Conservation (phyloP, 1,140 invertebrate species). For the Catajapyx aquilonaris region DNA sequence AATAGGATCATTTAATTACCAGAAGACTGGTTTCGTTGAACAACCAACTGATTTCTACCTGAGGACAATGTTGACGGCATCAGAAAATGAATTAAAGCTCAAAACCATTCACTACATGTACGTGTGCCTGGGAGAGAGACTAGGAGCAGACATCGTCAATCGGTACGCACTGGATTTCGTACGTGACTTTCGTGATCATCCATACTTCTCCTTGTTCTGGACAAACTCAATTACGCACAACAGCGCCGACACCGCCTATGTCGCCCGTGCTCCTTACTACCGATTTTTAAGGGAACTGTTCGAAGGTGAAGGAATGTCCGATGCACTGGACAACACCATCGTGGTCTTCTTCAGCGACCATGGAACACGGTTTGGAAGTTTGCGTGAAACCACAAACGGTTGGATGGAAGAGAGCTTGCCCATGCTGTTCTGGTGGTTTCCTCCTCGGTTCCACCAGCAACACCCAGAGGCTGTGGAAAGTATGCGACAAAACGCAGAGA, state of each 20-base stretch:
- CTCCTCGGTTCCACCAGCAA: slow-evolving; percentile 3
- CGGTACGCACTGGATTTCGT: not conserved
- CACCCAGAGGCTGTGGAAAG: slow-evolving; percentile 7
- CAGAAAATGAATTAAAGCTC: slow-evolving; percentile 3
- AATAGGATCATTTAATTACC: slow-evolving; percentile 1
- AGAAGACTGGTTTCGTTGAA: slow-evolving; percentile 7
- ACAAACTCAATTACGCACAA: not conserved
- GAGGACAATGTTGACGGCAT: slow-evolving; percentile 8
- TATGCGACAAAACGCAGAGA: slow-evolving; percentile 7
- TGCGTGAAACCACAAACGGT: slow-evolving; percentile 13
- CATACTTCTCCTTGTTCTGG: not conserved
- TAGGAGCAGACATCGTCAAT: not conserved
- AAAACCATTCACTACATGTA: slow-evolving; percentile 1
- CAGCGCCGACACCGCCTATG: too few species aligned
- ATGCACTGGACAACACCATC: too few species aligned
- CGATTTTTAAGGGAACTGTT: too few species aligned
- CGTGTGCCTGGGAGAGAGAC: not conserved
- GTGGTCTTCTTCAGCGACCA: slow-evolving; percentile 14
- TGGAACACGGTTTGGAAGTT: slow-evolving; percentile 11
- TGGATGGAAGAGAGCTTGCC: slow-evolving; percentile 14
- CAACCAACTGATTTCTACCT: slow-evolving; percentile 12
- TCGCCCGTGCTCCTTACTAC: too few species aligned
- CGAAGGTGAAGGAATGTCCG: too few species aligned
- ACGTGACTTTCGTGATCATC: not conserved
- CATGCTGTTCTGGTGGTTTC: slow-evolving; percentile 12